Evolutionary conservation across 2,797 vertebrate genomes (phyloP), one percentile per base, ranked within the genome.

Genomic region (Ataeniobius toweri): DNA sequence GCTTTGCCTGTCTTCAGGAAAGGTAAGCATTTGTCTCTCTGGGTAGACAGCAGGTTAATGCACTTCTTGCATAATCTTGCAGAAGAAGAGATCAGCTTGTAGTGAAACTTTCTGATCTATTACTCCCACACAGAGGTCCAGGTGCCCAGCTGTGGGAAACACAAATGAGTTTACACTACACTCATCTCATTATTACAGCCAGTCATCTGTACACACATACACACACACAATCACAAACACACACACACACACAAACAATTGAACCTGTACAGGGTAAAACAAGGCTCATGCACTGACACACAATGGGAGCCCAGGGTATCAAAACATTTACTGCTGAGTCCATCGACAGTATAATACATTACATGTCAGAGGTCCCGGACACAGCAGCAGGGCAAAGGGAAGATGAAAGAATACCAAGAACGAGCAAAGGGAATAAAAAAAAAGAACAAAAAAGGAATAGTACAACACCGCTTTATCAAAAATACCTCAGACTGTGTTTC

Each of bases 321-420:
- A 91, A 80, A 83, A 87, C 75, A 71, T 77, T 76, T 75, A 81
- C 88, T 84, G 86, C 86, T 89, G 88, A 82, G 88, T 78, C 84
- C 83, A 78, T 83, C 86, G 80, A 88, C 93, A 89, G 80, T 53
- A 81, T 83, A 87, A 90, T 93, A 89, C 87, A 93, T 92, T 90
- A 88, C 72, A 81, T 77, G 83, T 83, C 78, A 83, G 82, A 82
- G 92, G 82, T 89, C 75, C 28, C 83, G 82, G 83, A 82, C 91
- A 83, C 44, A 74, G 73, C 86, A 85, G 83, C 84, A 74, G 81
- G 85, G 81, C 73, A 58, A 59, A 65, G 73, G 75, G 50, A 75
- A 58, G 65, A 53, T 56, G 41, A 68, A 72, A 75, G 78, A 68
- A 83, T 74, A 79, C 70, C 72, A 76, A 78, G 46, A 70, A 73